phyloP scores from a whole-genome alignment of 1,140 invertebrate genomes.

The Neodiprion lecontei region DNA sequence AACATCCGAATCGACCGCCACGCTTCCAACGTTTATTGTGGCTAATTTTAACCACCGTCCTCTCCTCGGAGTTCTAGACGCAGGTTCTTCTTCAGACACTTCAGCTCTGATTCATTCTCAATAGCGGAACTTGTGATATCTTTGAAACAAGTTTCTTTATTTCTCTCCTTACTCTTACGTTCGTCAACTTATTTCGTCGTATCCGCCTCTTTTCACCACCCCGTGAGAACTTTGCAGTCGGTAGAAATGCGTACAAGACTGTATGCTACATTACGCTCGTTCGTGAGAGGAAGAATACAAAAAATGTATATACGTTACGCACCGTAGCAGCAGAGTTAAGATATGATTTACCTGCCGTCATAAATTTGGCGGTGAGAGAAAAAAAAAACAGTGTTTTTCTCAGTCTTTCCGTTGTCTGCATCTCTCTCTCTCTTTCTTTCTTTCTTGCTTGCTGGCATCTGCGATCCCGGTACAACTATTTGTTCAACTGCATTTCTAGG shows the following conservation, averaged over 20 bases:
- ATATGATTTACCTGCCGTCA: constrained; percentile 1
- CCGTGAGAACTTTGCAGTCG: not conserved
- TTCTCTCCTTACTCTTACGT: not conserved
- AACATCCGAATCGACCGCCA: not conserved
- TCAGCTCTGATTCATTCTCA: not conserved
- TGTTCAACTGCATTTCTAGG: not conserved
- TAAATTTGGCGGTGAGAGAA: not conserved
- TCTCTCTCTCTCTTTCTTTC: too few species aligned
- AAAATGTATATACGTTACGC: not conserved
- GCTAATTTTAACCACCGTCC: not conserved
- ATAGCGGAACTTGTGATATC: too few species aligned
- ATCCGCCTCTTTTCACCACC: too few species aligned
- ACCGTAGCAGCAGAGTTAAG: not conserved
- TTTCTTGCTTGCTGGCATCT: too few species aligned
- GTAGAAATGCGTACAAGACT: not conserved
- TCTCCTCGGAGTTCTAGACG: not conserved
- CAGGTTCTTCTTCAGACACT: not conserved
- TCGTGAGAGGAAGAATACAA: not conserved
- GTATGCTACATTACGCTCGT: not conserved
- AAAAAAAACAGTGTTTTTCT: not conserved
- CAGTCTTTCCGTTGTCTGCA: not conserved
- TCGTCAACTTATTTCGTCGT: not conserved
- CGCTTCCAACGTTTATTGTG: constrained; percentile 6
- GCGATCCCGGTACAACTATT: not conserved
- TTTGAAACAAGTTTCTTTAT: not conserved